Evolutionary conservation across 2,888 invertebrate species (phyloP).

Genomic region (Drosophila cracens): DNA sequence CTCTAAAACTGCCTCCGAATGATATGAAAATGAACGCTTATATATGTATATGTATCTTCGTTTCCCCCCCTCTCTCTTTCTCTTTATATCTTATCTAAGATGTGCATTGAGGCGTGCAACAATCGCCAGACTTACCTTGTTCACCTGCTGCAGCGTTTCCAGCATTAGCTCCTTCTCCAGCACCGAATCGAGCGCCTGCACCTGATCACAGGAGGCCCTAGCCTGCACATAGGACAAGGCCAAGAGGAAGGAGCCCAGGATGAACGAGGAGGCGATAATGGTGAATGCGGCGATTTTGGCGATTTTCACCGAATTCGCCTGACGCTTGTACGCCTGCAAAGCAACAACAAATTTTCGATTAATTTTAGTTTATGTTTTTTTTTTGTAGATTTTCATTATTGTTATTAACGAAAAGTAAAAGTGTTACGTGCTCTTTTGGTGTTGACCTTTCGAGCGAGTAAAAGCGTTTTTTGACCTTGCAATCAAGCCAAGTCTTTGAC

Average conservation of each 20-base stretch:
- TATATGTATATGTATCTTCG: neutral
- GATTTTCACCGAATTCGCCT: conserved; percentile 92
- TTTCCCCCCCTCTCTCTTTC: neutral
- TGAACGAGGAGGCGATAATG: conserved; percentile 91
- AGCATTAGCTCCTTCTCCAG: conserved; percentile 89
- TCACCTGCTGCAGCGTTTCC: conserved; percentile 90
- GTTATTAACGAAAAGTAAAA: conserved; percentile 26
- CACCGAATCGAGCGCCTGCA: conserved; percentile 89
- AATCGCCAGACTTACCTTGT: conserved; percentile 83
- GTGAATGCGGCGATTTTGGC: conserved; percentile 94
- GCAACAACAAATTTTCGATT: conserved; percentile 31
- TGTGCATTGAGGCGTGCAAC: conserved; percentile 54
- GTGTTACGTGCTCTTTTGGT: conserved; percentile 48
- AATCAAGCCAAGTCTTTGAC: conserved; percentile 27
- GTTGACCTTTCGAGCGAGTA: conserved; percentile 53
- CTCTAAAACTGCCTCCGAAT: conserved; percentile 44
- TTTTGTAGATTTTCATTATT: neutral
- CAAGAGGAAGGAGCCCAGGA: conserved; percentile 92
- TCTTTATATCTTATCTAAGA: neutral
- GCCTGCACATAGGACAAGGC: conserved; percentile 94
- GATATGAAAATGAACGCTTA: conserved; percentile 50
- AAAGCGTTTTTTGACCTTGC: conserved; percentile 55
- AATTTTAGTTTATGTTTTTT: neutral
- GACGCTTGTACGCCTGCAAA: conserved; percentile 91
- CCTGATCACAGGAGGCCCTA: conserved; percentile 91